Percentiles rank a stretch among this genome's conserved stretches.
Conservation (phyloP, 2,888 invertebrate genomes). For the Tetragnatha montana region DNA sequence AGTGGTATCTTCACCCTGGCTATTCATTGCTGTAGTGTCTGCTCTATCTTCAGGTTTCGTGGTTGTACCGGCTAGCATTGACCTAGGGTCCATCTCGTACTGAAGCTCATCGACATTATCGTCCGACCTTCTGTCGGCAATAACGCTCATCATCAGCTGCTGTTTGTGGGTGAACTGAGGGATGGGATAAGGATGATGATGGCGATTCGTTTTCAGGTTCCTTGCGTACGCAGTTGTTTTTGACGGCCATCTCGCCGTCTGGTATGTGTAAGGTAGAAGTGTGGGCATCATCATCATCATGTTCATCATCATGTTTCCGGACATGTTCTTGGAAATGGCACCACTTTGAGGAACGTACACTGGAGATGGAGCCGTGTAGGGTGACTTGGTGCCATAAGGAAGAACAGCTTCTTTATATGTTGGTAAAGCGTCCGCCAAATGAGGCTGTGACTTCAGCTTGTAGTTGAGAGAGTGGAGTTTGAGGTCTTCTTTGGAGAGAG, state of each 20-base stretch:
- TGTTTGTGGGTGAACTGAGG: constrained; percentile 60
- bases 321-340: constrained; percentile 5
- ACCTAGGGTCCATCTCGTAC: constrained; percentile 25
- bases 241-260: constrained; percentile 58
- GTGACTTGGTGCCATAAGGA: constrained; percentile 10
- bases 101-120: constrained; percentile 32
- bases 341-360: constrained; percentile 41
- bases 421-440: neutral
- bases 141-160: constrained; percentile 60
- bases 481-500: constrained; percentile 50
- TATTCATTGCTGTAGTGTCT: neutral
- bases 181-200: constrained; percentile 60
- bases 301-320: constrained; percentile 46
- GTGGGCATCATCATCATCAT: constrained; percentile 69
- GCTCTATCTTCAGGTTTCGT: neutral
- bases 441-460: constrained; percentile 40
- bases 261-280: constrained; percentile 49
- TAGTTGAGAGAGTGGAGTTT: constrained; percentile 47
- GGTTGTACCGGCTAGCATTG: neutral
- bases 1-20: neutral
- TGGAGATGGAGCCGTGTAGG: constrained; percentile 41
- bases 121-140: constrained; percentile 61
- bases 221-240: constrained; percentile 33
- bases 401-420: constrained; percentile 34
- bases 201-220: constrained; percentile 16